Conservation (phyloP, 2,113 vertebrate species). For the Protomyctophum bolini region DNA sequence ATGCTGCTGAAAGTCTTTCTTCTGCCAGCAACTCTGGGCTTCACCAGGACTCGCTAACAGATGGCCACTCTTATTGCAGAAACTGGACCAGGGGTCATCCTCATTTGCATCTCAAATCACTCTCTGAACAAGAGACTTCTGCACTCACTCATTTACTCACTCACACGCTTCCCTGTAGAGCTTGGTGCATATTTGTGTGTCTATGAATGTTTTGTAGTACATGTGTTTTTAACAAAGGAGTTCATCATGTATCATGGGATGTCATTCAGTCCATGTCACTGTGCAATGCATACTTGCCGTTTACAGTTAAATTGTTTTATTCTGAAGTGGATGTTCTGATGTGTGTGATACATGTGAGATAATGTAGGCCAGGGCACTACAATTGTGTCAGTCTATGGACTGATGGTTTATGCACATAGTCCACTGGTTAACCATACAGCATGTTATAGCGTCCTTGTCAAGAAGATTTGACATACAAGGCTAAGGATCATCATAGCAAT, state of each 20-base stretch:
- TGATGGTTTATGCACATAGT: too few species aligned
- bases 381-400: neutral
- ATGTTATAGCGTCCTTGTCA: neutral
- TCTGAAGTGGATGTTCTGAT: slow-evolving; percentile 5
- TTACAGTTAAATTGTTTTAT: neutral
- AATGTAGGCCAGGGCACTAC: slow-evolving; percentile 5
- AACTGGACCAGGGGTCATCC: slow-evolving; percentile 54
- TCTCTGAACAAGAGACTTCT: slow-evolving; percentile 49
- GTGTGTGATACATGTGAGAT: neutral
- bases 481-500: too few species aligned
- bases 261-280: too few species aligned
- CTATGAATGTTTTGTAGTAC: neutral
- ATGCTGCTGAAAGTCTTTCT: slow-evolving; percentile 46
- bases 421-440: too few species aligned
- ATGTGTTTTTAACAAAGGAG: neutral
- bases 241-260: too few species aligned
- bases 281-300: neutral
- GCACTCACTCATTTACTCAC: slow-evolving; percentile 26
- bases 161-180: too few species aligned
- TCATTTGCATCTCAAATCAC: slow-evolving; percentile 69
- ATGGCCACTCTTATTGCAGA: slow-evolving; percentile 67
- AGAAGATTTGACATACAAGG: too few species aligned
- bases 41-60: slow-evolving; percentile 53
- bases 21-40: slow-evolving; percentile 37
- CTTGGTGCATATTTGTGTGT: neutral